phyloP scores from a whole-genome alignment of 1,140 invertebrate genomes.

The Drosophila pruinosa region DNA sequence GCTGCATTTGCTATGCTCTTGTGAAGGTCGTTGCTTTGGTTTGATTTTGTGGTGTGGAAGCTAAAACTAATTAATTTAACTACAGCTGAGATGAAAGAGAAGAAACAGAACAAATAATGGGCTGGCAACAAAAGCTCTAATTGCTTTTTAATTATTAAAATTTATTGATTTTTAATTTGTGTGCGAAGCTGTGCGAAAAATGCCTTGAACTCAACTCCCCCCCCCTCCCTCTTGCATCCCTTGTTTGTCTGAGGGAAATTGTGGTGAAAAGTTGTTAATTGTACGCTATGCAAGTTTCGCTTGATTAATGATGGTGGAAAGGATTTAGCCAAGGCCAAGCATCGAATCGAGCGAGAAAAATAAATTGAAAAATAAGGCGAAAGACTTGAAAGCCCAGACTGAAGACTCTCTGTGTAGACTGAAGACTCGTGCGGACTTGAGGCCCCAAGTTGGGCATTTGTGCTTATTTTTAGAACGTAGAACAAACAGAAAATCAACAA shows the following conservation, averaged over 20 bases:
- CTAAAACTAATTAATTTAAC: slow-evolving; percentile 50
- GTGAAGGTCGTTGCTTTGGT: slow-evolving; percentile 26
- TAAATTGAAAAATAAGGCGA: background rate
- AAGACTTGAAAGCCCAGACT: background rate
- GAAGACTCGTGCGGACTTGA: background rate
- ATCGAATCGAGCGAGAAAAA: background rate
- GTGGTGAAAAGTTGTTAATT: slow-evolving; percentile 6
- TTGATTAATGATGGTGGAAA: slow-evolving; percentile 3
- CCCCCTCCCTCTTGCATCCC: background rate
- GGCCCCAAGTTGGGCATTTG: slow-evolving; percentile 19
- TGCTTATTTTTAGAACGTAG: slow-evolving; percentile 34
- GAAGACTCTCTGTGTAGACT: background rate
- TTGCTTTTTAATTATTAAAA: slow-evolving; percentile 68
- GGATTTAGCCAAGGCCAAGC: slow-evolving; percentile 29
- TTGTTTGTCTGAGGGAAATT: too few relatives aligned
- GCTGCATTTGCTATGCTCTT: slow-evolving; percentile 28
- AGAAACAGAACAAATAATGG: slow-evolving; percentile 23
- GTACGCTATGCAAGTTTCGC: too few relatives aligned
- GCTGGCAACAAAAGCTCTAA: slow-evolving; percentile 42
- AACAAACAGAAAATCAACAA: slow-evolving; percentile 22
- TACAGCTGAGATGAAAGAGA: background rate
- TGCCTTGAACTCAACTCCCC: slow-evolving; percentile 38
- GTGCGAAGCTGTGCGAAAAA: slow-evolving; percentile 4
- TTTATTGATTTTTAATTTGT: slow-evolving; percentile 65
- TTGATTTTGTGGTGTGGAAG: slow-evolving; percentile 29